A percentile compares a stretch with the other conserved stretches of the same genome.
phyloP scores from a whole-genome alignment of 2,797 vertebrate genomes.

The Sphenopsis melanotis region DNA sequence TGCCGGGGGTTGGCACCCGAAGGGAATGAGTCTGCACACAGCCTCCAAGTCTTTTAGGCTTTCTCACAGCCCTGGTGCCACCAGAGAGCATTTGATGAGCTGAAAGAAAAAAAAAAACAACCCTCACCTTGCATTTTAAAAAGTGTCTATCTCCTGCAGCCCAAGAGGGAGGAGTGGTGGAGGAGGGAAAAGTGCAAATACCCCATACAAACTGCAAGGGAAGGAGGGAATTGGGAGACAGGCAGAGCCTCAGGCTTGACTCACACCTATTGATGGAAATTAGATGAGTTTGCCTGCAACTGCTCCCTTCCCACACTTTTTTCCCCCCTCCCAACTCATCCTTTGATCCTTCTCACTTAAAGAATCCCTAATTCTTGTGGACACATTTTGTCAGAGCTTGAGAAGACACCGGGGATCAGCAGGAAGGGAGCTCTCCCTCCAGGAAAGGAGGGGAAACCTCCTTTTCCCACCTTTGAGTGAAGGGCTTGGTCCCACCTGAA shows the following conservation, averaged over 20 bases:
- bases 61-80: background rate
- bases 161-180: background rate
- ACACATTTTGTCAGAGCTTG: background rate
- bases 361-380: background rate
- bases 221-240: background rate
- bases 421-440: background rate
- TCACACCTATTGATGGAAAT: background rate
- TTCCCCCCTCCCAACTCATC: background rate
- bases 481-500: background rate
- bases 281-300: background rate
- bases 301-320: background rate
- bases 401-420: background rate
- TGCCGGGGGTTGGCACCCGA: background rate
- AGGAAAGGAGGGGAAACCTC: background rate
- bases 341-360: background rate
- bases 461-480: background rate
- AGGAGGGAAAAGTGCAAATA: background rate
- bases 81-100: background rate
- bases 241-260: background rate
- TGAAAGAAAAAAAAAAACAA: background rate
- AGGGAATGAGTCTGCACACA: background rate
- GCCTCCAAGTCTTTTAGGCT: background rate
- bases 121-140: slow-evolving; percentile 18
- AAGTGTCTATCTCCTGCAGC: slow-evolving; percentile 4
- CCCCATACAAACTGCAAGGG: background rate